Base-by-base conservation (phyloP, 1,140 invertebrate species). In the Limonius californicus region DNA sequence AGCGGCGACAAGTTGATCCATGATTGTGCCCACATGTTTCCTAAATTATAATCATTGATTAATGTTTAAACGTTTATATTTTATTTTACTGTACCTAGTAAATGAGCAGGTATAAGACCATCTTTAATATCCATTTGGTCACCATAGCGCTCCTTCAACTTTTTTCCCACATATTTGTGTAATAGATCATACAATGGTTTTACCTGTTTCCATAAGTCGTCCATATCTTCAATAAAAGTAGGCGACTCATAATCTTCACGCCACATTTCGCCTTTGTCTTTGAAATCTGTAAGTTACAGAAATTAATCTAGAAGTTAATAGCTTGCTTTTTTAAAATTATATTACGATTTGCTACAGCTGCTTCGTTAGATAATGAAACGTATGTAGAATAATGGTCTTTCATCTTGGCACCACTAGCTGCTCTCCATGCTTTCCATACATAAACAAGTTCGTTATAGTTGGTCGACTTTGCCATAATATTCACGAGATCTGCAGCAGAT, bases 21-120 rank as follows among this genome's bases (percentile, higher is more conserved):
- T 0, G 83, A 82, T 76, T 96, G 92, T 0, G 89, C 90, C 93
- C 93, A 96, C 88, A 96, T 91, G 70, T 96, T 94, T 19, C 92
- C 90, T 89, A 39, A 9, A 39, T 27, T 4, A 69, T 30, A 39
- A n/a, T n/a, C n/a, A n/a, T n/a, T n/a, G n/a, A n/a, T n/a, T n/a
- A n/a, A n/a, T n/a, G n/a, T n/a, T n/a, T n/a, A n/a, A n/a, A n/a
- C n/a, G n/a, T n/a, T n/a, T n/a, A n/a, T n/a, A n/a, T n/a, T n/a
- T n/a, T n/a, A n/a, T n/a, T n/a, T n/a, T n/a, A n/a, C n/a, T n/a
- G n/a, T 12, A 59, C 76, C 76, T 59, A 78, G 50, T 21, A 79
- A 30, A 60, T 79, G 78, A 12, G 77, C 76, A 0, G 74, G 78
- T 9, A 79, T 75, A 4, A 76, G 71, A 12, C 71, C 74, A 20